These are phyloP conservation scores for Columba janthina DNA, from an alignment of 2,113 vertebrate species.

Conservation along the genomic window DNA sequence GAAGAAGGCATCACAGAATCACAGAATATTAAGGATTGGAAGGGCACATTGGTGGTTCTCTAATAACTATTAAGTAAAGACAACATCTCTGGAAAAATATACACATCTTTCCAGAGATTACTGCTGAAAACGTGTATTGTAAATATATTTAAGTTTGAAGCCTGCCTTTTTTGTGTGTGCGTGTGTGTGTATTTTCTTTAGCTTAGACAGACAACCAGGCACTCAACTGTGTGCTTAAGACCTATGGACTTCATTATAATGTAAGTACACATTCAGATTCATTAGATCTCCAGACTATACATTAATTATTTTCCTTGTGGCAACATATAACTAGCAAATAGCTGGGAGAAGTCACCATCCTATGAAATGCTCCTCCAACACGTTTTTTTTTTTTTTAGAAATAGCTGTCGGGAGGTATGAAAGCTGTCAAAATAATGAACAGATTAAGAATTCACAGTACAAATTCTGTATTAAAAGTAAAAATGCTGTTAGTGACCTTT, in stretches of 20 bases:
- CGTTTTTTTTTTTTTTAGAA: background rate
- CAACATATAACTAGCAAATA: background rate
- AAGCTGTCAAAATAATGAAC: conserved; percentile 33
- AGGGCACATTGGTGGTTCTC: background rate
- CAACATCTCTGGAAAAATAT: background rate
- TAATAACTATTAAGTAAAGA: background rate
- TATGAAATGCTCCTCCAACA: background rate
- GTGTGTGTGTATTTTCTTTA: background rate
- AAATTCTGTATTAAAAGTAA: background rate
- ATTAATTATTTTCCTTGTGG: conserved; percentile 25
- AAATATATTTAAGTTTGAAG: background rate
- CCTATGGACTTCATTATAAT: background rate
- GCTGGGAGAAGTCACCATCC: background rate
- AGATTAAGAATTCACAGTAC: background rate
- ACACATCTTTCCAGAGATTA: background rate
- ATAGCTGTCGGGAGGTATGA: background rate
- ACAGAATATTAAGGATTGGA: too few relatives aligned
- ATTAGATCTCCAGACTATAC: background rate
- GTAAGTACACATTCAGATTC: background rate
- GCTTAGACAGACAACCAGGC: background rate
- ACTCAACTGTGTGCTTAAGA: background rate
- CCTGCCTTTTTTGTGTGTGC: background rate
- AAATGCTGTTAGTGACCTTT: background rate
- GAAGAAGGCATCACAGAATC: background rate
- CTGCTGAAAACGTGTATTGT: background rate